Evolutionary conservation across 2,888 invertebrate species (phyloP), one percentile per base, ranked within the genome.

Genomic region (Ochropleura plecta): DNA sequence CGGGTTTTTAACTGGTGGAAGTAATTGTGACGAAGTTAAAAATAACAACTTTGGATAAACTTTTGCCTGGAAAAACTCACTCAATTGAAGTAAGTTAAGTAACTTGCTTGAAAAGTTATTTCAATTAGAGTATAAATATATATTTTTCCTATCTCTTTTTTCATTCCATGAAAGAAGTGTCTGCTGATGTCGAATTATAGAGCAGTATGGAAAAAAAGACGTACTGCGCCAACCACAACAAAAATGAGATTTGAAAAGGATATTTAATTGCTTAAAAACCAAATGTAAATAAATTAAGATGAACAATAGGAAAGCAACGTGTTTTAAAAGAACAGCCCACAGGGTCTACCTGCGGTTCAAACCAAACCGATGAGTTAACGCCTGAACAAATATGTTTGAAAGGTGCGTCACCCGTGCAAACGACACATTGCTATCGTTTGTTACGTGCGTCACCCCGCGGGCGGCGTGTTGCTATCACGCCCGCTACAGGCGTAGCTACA

Each of bases 321-420:
- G 30, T 30, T 16, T 14, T 30, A 12, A 20, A 14, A 49, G 16
- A 57, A n/a, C 20, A 48, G 8, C 46, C 60, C 30, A 30, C 20
- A 16, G 12, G 16, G 7, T n/a, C 18, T 7, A 46, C 18, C 5
- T 57, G 49, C 6, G 55, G 6, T 46, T 55, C 40, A 49, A 16
- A 55, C 40, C 44, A 40, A 51, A 55, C 76, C 12, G 40, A 40
- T 66, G 30, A 53, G 5, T 62, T 62, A 46, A 40, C 77, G 62
- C 82, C 66, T 76, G 49, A 82, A 77, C 16, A 67, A 76, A 53
- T 81, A 59, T 65, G 62, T 55, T 55, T 42, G 18, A 5, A 10
- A 59, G 7, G 46, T 60, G 81, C 49, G 40, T 60, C 18, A 46
- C 62, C 3, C 10, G 18, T 63, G 77, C 55, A 40, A 44, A 20